Evolutionary conservation across 92 coral and sea anemone species (phyloP).

Genomic region (Plumapathes pennacea): DNA sequence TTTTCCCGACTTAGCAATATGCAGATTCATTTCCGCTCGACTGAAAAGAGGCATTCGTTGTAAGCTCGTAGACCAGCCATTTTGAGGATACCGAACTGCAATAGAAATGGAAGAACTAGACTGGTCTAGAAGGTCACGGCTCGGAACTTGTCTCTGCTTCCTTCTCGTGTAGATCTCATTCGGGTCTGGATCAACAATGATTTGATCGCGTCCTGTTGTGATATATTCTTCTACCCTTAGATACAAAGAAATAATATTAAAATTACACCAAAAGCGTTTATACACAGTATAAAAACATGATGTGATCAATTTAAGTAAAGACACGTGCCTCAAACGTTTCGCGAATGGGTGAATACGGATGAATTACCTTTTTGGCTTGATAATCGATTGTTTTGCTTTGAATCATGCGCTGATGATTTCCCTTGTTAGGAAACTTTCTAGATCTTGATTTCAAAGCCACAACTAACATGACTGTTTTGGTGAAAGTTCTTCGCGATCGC

Average conservation of each 20-base stretch:
- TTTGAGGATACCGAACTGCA: slow-evolving; percentile 25
- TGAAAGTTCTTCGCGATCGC: no score
- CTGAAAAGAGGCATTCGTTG: slow-evolving; percentile 55
- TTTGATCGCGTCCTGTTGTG: neutral
- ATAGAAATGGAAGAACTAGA: slow-evolving; percentile 22
- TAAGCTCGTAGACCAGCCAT: slow-evolving; percentile 55
- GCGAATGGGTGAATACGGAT: no score
- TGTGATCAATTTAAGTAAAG: no score
- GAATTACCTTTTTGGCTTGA: no score
- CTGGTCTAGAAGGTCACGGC: slow-evolving; percentile 7
- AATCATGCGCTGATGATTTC: no score
- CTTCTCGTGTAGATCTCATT: slow-evolving; percentile 31
- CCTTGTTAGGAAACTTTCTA: no score
- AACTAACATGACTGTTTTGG: no score
- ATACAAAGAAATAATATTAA: neutral
- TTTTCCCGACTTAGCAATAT: slow-evolving; percentile 54
- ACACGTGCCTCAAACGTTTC: no score
- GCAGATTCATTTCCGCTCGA: slow-evolving; percentile 55
- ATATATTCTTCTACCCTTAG: neutral
- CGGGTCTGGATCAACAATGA: slow-evolving; percentile 16
- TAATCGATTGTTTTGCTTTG: no score
- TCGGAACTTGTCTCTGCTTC: slow-evolving; percentile 23
- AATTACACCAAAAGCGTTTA: no score
- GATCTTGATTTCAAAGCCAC: no score
- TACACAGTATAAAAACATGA: no score